Evolutionary conservation across 2,113 vertebrate genomes (phyloP).

Genomic region (Andinoacara biseriatus): DNA sequence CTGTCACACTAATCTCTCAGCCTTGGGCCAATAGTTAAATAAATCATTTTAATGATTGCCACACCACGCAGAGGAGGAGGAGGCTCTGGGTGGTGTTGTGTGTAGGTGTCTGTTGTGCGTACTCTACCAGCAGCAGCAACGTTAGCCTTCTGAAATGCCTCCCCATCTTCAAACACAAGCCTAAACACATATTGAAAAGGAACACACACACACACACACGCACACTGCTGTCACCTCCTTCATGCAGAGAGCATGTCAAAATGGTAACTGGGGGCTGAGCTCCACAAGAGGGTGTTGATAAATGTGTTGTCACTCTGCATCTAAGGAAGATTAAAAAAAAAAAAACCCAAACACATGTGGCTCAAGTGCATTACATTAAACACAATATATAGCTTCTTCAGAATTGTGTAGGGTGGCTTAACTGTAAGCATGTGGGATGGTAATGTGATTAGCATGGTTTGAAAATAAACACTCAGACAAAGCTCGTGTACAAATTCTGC

Average conservation of each 20-base stretch:
- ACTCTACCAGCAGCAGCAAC: conserved; percentile 55
- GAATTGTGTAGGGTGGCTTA: conserved; percentile 58
- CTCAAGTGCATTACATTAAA: conserved; percentile 48
- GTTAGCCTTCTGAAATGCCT: conserved; percentile 33
- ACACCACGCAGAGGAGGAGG: conserved; percentile 62
- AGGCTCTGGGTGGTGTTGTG: conserved; percentile 62
- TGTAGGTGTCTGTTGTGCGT: conserved; percentile 58
- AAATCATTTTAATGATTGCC: conserved; percentile 82
- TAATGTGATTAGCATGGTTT: conserved; percentile 67
- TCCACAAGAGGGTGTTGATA: conserved; percentile 58
- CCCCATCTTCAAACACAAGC: conserved; percentile 52
- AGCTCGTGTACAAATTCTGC: conserved; percentile 33
- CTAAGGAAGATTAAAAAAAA: neutral
- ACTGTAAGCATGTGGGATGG: conserved; percentile 54
- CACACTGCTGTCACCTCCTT: conserved; percentile 53
- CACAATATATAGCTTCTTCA: conserved; percentile 33
- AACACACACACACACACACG: conserved; percentile 30
- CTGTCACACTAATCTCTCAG: conserved; percentile 82
- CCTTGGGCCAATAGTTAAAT: conserved; percentile 80
- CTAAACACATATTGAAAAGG: conserved; percentile 62
- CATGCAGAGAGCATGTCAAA: conserved; percentile 48
- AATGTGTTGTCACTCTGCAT: conserved; percentile 60
- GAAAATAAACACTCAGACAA: conserved; percentile 63
- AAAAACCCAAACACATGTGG: neutral
- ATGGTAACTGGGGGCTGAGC: conserved; percentile 51